These are phyloP conservation scores for Sigmodon hispidus DNA, from an alignment of 2,113 vertebrate species.

Conservation along the genomic window DNA sequence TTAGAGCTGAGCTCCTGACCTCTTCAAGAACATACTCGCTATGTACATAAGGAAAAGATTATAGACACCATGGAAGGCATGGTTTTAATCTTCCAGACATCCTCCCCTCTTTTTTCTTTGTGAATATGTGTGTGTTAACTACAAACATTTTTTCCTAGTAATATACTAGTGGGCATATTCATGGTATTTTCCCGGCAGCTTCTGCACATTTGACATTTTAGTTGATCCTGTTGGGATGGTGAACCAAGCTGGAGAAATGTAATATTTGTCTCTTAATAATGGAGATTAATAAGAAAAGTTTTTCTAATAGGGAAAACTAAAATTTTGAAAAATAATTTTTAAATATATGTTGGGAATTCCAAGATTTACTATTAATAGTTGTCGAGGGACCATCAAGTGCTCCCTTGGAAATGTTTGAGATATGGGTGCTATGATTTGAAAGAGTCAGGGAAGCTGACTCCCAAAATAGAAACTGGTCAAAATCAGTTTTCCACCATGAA, in stretches of 20 bases:
- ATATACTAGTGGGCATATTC: conserved; percentile 59
- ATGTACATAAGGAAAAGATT: conserved; percentile 81
- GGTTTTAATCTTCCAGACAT: conserved; percentile 60
- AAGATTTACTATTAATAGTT: not conserved
- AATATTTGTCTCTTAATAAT: conserved; percentile 62
- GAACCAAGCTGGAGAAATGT: conserved; percentile 58
- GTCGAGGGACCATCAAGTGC: not conserved
- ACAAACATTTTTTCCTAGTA: conserved; percentile 72
- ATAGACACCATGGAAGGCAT: conserved; percentile 69
- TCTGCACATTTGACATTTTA: conserved; percentile 82
- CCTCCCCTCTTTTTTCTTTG: not conserved
- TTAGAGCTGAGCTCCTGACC: conserved; percentile 71
- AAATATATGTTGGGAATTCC: not conserved
- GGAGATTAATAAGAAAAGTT: not conserved
- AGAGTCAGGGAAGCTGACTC: not conserved
- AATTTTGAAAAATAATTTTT: not conserved
- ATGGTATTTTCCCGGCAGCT: conserved; percentile 81
- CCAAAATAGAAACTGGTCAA: not conserved
- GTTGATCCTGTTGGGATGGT: conserved; percentile 67
- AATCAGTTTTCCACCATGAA: not conserved
- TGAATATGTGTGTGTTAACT: conserved; percentile 49
- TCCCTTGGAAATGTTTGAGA: not conserved
- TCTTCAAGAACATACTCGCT: conserved; percentile 59
- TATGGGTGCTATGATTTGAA: not conserved
- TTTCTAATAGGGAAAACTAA: not conserved